A percentile compares a stretch with the other conserved stretches of the same genome.
phyloP scores from a whole-genome alignment of 2,888 invertebrate species.

The Melanostoma scalare region DNA sequence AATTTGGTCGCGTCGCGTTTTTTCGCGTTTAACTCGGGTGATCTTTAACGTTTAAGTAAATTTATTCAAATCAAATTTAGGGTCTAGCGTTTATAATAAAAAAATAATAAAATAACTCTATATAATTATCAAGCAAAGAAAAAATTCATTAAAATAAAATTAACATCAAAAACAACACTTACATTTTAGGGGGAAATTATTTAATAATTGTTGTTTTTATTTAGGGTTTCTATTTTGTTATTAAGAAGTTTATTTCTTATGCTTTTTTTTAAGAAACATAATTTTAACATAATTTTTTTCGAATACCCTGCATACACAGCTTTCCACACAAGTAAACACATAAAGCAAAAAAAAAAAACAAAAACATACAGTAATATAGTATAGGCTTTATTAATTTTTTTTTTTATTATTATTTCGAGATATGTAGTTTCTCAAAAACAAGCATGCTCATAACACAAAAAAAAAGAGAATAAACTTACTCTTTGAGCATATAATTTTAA shows the following conservation, averaged over 20 bases:
- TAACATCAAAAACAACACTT: slow-evolving; percentile 28
- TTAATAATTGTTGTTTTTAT: slow-evolving; percentile 22
- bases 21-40: slow-evolving; percentile 81
- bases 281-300: slow-evolving; percentile 12
- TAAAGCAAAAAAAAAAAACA: slow-evolving; percentile 23
- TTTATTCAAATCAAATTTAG: slow-evolving; percentile 74
- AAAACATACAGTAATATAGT: slow-evolving; percentile 7
- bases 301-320: slow-evolving; percentile 63
- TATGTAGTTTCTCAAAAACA: background rate
- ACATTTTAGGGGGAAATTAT: slow-evolving; percentile 65
- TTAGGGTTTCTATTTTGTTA: slow-evolving; percentile 4
- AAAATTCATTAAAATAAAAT: slow-evolving; percentile 47
- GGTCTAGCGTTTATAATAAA: slow-evolving; percentile 73
- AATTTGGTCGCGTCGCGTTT: slow-evolving; percentile 83
- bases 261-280: background rate
- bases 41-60: slow-evolving; percentile 80
- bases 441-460: slow-evolving; percentile 41
- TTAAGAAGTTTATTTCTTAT: background rate
- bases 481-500: slow-evolving; percentile 12
- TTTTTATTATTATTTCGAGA: background rate
- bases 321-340: slow-evolving; percentile 33
- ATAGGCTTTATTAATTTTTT: slow-evolving; percentile 6
- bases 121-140: slow-evolving; percentile 49
- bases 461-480: background rate
- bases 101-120: slow-evolving; percentile 72